Conservation (phyloP, 2,888 invertebrate genomes). For the Bellardia bayeri region DNA sequence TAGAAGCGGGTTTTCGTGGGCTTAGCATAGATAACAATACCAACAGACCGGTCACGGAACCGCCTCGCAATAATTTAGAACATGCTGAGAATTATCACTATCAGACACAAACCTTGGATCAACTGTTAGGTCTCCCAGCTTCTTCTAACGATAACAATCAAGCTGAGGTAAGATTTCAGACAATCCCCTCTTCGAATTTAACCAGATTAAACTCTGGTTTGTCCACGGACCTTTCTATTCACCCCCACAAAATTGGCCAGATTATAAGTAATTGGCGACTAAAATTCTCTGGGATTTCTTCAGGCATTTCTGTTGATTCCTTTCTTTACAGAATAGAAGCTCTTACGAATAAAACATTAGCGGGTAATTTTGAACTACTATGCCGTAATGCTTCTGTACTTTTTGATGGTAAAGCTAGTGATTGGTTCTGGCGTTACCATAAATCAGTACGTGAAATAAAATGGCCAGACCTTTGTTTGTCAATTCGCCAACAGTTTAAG, state of each 20-base stretch:
- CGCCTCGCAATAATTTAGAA: no score
- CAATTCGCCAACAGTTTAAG: neutral
- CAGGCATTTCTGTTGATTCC: neutral
- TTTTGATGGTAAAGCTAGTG: slow-evolving; percentile 21
- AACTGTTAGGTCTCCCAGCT: neutral
- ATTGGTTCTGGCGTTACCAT: slow-evolving; percentile 44
- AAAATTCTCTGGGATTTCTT: neutral
- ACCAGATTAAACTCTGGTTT: neutral
- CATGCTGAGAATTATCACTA: neutral
- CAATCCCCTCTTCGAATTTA: neutral
- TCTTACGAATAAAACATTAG: neutral
- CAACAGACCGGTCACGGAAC: neutral
- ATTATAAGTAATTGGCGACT: slow-evolving; percentile 8
- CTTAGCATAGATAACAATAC: neutral
- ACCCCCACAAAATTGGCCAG: slow-evolving; percentile 13
- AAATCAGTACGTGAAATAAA: neutral
- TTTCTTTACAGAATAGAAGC: slow-evolving; percentile 17
- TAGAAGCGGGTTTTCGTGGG: neutral
- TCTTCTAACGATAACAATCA: neutral
- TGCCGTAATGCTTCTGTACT: neutral
- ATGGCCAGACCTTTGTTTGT: slow-evolving; percentile 13
- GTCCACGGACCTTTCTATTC: neutral
- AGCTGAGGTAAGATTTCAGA: neutral
- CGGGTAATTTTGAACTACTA: neutral
- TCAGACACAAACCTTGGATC: neutral